A percentile compares a stretch with the other conserved stretches of the same genome.
These are phyloP conservation scores for Xiphias gladius DNA, from an alignment of 2,113 vertebrate species.

Conservation along the genomic window DNA sequence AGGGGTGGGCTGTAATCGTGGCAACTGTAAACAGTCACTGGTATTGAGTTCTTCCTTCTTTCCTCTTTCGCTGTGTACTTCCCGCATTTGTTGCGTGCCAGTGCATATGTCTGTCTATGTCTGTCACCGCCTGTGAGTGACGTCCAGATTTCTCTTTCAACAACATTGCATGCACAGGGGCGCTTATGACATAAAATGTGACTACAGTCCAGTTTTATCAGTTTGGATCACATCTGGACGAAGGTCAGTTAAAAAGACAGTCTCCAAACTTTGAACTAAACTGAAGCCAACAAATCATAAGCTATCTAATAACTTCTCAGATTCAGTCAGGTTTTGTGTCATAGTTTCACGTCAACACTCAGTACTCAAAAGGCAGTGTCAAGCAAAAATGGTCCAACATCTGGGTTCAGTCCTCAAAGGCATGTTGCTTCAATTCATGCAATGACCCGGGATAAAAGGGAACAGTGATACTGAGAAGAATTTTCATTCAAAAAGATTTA, in stretches of 20 bases:
- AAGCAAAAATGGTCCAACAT: slow-evolving; percentile 15
- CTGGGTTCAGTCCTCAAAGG: background rate
- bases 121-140: slow-evolving; percentile 51
- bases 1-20: slow-evolving; percentile 54
- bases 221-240: slow-evolving; percentile 29
- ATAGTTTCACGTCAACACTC: slow-evolving; percentile 22
- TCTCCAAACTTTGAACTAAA: background rate
- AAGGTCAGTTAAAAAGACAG: background rate
- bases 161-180: slow-evolving; percentile 19
- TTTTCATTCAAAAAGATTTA: slow-evolving; percentile 23
- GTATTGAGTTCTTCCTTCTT: slow-evolving; percentile 64
- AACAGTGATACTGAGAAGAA: slow-evolving; percentile 6
- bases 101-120: slow-evolving; percentile 58
- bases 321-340: slow-evolving; percentile 6
- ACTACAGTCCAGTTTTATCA: slow-evolving; percentile 9
- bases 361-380: background rate
- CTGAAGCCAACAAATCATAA: background rate
- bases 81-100: slow-evolving; percentile 58
- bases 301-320: background rate
- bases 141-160: slow-evolving; percentile 36
- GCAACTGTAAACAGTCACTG: slow-evolving; percentile 75
- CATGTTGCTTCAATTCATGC: background rate
- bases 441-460: background rate
- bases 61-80: slow-evolving; percentile 48
- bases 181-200: slow-evolving; percentile 14